Evolutionary conservation across 1,140 invertebrate genomes (phyloP).

Genomic region (Thereuonema tuberculata): DNA sequence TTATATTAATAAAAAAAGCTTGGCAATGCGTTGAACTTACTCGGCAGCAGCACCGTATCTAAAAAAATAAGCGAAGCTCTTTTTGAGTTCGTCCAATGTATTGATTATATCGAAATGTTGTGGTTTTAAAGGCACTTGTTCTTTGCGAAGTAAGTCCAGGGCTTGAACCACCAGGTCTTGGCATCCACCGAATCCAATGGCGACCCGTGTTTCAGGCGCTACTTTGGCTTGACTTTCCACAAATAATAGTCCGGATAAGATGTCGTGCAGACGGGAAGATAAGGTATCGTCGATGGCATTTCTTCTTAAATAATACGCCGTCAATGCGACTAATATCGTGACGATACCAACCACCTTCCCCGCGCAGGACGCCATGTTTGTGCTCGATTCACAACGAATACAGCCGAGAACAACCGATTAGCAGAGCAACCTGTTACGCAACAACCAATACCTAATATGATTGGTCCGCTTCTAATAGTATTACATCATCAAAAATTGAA

Average conservation of each 20-base stretch:
- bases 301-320: not conserved
- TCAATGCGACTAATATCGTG: not conserved
- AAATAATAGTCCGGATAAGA: not conserved
- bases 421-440: too few species aligned
- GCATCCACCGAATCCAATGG: constrained; percentile 70
- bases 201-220: constrained; percentile 33
- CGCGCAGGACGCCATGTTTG: not conserved
- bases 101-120: constrained; percentile 51
- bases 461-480: too few species aligned
- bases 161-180: constrained; percentile 63
- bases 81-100: constrained; percentile 49
- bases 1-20: too few species aligned
- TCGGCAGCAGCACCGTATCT: constrained; percentile 72
- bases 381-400: too few species aligned
- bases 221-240: not conserved
- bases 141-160: constrained; percentile 44
- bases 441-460: too few species aligned
- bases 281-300: not conserved
- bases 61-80: constrained; percentile 70
- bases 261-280: not conserved
- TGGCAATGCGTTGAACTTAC: too few species aligned
- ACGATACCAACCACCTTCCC: not conserved
- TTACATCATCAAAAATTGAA: too few species aligned
- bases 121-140: constrained; percentile 40
- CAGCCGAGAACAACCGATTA: too few species aligned